Evolutionary conservation across 2,113 vertebrate species (phyloP).

Genomic region (Balaeniceps rex): DNA sequence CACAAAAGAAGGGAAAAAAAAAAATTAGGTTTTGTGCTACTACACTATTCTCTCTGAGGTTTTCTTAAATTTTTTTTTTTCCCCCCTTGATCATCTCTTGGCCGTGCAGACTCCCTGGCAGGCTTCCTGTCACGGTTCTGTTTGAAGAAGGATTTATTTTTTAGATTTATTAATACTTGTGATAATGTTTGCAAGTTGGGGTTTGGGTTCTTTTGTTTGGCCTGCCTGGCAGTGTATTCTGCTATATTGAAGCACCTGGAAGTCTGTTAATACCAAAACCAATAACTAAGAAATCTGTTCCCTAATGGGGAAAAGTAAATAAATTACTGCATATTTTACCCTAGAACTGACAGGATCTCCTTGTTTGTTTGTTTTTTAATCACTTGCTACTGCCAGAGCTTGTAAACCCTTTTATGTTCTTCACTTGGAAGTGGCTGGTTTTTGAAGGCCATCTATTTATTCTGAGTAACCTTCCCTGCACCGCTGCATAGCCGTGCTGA

Average conservation of each 20-base stretch:
- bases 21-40: neutral
- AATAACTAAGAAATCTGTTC: neutral
- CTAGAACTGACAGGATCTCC: neutral
- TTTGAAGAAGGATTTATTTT: neutral
- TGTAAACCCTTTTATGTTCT: neutral
- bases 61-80: neutral
- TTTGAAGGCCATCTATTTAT: neutral
- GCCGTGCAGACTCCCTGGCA: neutral
- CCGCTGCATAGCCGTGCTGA: accelerated
- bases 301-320: neutral
- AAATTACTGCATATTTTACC: neutral
- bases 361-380: neutral
- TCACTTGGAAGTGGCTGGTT: neutral
- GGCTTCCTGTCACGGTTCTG: neutral
- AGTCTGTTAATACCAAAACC: neutral
- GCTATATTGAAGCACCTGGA: neutral
- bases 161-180: neutral
- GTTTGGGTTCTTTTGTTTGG: neutral
- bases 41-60: neutral
- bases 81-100: neutral
- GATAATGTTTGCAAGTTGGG: neutral
- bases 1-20: neutral
- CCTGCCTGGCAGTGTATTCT: neutral
- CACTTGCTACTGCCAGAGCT: neutral
- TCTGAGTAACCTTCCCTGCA: neutral